Evolutionary conservation across 2,888 invertebrate genomes (phyloP).

Genomic region (Geophilus truncorum): DNA sequence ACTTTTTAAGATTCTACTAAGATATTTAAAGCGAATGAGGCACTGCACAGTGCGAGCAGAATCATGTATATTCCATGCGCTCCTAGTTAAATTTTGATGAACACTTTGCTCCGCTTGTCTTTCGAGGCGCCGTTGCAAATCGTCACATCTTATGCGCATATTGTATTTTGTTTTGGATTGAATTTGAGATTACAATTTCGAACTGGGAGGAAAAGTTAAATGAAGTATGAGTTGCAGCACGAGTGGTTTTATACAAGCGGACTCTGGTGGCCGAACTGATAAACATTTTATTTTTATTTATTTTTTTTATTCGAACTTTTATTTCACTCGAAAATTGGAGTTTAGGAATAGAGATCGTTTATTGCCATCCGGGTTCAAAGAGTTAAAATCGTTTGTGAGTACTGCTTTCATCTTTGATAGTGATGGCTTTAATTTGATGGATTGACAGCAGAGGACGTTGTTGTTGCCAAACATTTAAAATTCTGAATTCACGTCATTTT

Average conservation of each 20-base stretch:
- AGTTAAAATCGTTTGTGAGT: constrained; percentile 24
- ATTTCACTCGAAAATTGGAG: not conserved
- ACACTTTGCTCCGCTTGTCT: constrained; percentile 5
- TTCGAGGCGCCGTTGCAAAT: not conserved
- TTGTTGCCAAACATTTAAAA: constrained; percentile 6
- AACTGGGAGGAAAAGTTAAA: not conserved
- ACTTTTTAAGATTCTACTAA: constrained; percentile 15
- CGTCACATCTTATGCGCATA: not conserved
- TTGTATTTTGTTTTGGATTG: not conserved
- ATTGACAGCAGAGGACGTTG: not conserved
- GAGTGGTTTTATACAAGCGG: not conserved
- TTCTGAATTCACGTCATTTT: not conserved
- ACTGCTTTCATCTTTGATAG: constrained; percentile 7
- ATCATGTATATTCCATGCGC: not conserved
- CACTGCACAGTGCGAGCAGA: not conserved
- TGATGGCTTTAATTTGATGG: constrained; percentile 10
- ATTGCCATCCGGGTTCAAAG: constrained; percentile 20
- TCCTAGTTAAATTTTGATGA: not conserved
- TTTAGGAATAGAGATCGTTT: not conserved
- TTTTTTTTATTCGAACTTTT: not conserved
- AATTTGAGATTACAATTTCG: not conserved
- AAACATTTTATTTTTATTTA: not conserved
- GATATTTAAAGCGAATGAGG: constrained; percentile 2
- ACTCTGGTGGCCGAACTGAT: not conserved
- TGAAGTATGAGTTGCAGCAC: not conserved